Conservation (phyloP, 92 coral and sea anemone genomes). For the Micromussa lordhowensis region DNA sequence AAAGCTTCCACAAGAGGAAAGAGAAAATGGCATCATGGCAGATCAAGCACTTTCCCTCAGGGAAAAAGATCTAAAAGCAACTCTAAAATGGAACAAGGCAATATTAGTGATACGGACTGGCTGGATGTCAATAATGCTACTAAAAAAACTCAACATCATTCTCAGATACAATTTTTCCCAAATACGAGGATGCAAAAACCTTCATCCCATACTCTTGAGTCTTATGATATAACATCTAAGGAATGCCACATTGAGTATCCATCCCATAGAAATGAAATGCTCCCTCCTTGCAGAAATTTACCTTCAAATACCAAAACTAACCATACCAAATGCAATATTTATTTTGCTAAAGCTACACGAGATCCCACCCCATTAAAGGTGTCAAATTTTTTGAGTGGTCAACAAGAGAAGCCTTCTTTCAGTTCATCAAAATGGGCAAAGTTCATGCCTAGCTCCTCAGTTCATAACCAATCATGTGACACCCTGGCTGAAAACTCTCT, state of each 20-base stretch:
- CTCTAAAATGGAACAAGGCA: not conserved
- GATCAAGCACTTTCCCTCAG: not conserved
- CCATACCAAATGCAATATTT: constrained; percentile 33
- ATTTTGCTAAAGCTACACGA: constrained; percentile 44
- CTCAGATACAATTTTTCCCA: not conserved
- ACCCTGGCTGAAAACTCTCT: not conserved
- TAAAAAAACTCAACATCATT: not conserved
- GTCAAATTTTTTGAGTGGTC: not conserved
- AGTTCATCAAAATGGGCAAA: constrained; percentile 48
- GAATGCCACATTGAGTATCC: not conserved
- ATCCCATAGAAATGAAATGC: not conserved
- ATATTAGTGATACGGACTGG: not conserved
- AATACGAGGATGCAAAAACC: not conserved
- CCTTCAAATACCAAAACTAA: constrained; percentile 26
- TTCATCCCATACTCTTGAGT: not conserved
- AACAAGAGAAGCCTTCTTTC: not conserved
- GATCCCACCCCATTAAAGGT: not conserved
- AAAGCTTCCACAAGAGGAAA: constrained; percentile 12
- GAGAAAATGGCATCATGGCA: constrained; percentile 18
- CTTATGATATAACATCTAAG: not conserved
- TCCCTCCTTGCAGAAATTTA: not conserved
- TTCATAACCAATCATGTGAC: constrained; percentile 16
- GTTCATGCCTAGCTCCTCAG: constrained; percentile 36
- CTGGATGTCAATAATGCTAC: not conserved
- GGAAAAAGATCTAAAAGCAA: not conserved